phyloP scores from a whole-genome alignment of 2,113 vertebrate species.

The Toxotes jaculatrix region DNA sequence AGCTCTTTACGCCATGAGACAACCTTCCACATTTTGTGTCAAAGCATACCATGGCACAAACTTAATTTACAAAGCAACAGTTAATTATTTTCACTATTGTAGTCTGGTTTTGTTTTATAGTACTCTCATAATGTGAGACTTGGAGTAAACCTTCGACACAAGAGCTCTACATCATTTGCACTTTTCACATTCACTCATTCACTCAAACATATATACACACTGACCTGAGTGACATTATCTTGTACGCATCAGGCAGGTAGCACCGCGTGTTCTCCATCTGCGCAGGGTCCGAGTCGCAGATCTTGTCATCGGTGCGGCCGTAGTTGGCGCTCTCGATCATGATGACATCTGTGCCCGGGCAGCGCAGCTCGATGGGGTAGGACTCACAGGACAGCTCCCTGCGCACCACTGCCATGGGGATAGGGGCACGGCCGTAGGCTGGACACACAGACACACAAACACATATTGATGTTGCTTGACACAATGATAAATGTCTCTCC shows the following conservation, averaged over 20 bases:
- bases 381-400: slow-evolving; percentile 99
- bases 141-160: background rate
- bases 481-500: background rate
- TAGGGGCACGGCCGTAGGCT: slow-evolving; percentile 94
- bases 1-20: slow-evolving; percentile 12
- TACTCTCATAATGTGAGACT: slow-evolving; percentile 4
- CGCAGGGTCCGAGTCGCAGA: slow-evolving; percentile 98
- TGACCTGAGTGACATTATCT: slow-evolving; percentile 99
- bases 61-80: slow-evolving; percentile 35
- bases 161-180: too few species aligned
- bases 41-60: slow-evolving; percentile 21
- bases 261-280: slow-evolving; percentile 99
- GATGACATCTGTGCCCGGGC: slow-evolving; percentile 98
- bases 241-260: slow-evolving; percentile 99
- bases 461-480: background rate
- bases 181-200: background rate
- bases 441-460: slow-evolving; percentile 55
- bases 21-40: slow-evolving; percentile 13
- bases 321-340: slow-evolving; percentile 99
- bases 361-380: slow-evolving; percentile 98
- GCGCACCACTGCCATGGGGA: slow-evolving; percentile 98
- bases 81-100: slow-evolving; percentile 22
- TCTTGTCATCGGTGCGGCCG: slow-evolving; percentile 98
- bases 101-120: slow-evolving; percentile 9
- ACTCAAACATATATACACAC: slow-evolving; percentile 4